phyloP scores from a whole-genome alignment of 2,888 invertebrate genomes.

The Erebia aethiops region DNA sequence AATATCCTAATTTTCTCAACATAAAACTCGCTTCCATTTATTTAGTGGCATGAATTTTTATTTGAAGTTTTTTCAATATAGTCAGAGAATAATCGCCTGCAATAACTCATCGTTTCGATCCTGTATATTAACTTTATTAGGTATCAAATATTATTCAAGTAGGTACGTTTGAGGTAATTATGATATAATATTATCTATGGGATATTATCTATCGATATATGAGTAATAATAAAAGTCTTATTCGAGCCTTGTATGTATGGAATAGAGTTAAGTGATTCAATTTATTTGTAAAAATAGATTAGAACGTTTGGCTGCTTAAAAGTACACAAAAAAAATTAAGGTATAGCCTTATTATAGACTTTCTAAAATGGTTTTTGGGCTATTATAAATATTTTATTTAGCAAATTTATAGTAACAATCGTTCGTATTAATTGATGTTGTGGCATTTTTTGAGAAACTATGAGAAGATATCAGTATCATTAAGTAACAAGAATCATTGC shows the following conservation, averaged over 20 bases:
- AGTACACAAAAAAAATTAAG: not conserved
- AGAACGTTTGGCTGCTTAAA: conserved; percentile 6
- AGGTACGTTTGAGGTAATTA: not conserved
- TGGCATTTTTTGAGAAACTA: too few species aligned
- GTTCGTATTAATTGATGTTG: too few species aligned
- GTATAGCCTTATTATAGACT: not conserved
- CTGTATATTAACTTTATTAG: conserved; percentile 7
- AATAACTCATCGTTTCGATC: not conserved
- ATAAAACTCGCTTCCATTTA: too few species aligned
- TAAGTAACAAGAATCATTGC: too few species aligned
- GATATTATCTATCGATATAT: not conserved
- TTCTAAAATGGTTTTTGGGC: not conserved
- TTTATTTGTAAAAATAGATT: not conserved
- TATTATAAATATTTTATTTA: too few species aligned
- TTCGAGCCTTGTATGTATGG: conserved; percentile 16
- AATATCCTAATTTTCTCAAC: too few species aligned
- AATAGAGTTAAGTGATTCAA: conserved; percentile 11
- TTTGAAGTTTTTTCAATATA: too few species aligned
- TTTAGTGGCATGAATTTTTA: too few species aligned
- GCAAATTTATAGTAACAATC: too few species aligned
- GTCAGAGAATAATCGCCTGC: not conserved
- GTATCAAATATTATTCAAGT: conserved; percentile 8
- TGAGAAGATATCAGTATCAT: too few species aligned
- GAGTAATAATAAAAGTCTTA: not conserved
- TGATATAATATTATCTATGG: not conserved